Base-by-base conservation (phyloP, 1,140 invertebrate species). In the Drosophila kepulauana region DNA sequence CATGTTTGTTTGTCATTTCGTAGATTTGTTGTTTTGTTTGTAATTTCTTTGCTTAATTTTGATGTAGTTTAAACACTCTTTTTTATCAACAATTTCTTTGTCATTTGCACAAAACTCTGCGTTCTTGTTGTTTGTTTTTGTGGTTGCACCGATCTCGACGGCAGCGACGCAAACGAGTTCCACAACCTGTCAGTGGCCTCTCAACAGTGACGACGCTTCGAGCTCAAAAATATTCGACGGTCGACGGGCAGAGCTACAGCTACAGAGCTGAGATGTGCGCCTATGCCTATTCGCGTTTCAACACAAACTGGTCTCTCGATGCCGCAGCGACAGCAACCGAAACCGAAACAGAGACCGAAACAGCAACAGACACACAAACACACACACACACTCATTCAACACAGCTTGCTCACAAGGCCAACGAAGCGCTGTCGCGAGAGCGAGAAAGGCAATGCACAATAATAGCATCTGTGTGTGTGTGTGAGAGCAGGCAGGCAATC, bases 251-350 rank as follows among this genome's bases (percentile, higher is more conserved):
- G 51, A 52, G 59, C 35, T 38, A 38, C 35, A 38, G 35, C 35
- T 38, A 33, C 77, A 58, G 57, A 46, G 52, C 79, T 52, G 71
- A 74, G 88, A 91, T 81, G 77, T 75, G 81, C 77, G 86, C 82
- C 77, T 85, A 79, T 66, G 86, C 86, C 77, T 82, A 88, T 66
- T 82, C 90, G 82, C 90, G 90, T 91, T 91, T 82, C 63, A 89
- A 78, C 76, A 82, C 81, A 88, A 88, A 91, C 86, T 91, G 84
- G 79, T 80, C 69, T 79, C 48, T 1, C 58, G 54, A 49, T 68
- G 77, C 59, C 69, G 8, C 35, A 59, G 30, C 20, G 25, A 57
- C 72, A 51, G 59, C n/a, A 28, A 51, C 52, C 15, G 52, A 10
- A 28, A 51, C 16, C 49, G 49, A 35, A 15, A 35, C 52, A 15